These are phyloP conservation scores for Vultur gryphus DNA, from an alignment of 2,797 vertebrate genomes.

Conservation along the genomic window DNA sequence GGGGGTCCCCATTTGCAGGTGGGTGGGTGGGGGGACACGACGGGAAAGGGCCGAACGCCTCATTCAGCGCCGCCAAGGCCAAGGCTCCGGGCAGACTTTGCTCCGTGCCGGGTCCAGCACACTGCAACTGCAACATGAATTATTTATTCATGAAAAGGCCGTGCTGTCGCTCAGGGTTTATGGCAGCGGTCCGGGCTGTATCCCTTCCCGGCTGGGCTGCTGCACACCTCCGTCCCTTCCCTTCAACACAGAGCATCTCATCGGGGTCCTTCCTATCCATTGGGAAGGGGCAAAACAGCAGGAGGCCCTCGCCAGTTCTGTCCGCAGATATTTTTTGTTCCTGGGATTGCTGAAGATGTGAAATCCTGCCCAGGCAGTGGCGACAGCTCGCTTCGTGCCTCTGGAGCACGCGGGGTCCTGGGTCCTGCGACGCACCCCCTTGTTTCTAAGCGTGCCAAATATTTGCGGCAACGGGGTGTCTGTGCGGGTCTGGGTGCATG, in stretches of 20 bases:
- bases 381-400: neutral
- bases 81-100: neutral
- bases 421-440: neutral
- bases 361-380: neutral
- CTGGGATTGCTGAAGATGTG: neutral
- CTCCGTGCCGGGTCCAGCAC: neutral
- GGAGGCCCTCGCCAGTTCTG: neutral
- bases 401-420: neutral
- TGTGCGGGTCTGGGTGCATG: neutral
- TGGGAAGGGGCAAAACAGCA: neutral
- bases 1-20: neutral
- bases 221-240: neutral
- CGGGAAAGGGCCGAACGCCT: neutral
- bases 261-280: neutral
- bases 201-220: neutral
- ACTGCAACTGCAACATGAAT: neutral
- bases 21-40: neutral
- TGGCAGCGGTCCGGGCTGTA: neutral
- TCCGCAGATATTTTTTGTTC: neutral
- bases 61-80: neutral
- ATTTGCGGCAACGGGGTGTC: neutral
- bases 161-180: neutral
- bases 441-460: neutral
- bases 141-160: conserved; percentile 11
- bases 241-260: neutral